phyloP scores from a whole-genome alignment of 2,888 invertebrate genomes.

The Aplocera efformata region DNA sequence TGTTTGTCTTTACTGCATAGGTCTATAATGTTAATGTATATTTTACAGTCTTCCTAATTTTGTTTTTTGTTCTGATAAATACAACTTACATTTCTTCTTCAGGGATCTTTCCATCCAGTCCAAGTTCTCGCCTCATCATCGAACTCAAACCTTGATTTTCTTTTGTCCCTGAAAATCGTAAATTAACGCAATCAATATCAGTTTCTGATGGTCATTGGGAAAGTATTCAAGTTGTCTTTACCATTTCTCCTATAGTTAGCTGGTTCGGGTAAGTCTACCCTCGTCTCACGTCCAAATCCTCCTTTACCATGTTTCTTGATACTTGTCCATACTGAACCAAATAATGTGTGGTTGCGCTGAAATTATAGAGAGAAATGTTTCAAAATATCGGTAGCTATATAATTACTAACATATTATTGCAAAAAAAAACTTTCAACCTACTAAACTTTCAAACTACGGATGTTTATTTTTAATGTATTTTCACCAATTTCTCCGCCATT shows the following conservation, averaged over 20 bases:
- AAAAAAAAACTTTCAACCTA: too few species aligned
- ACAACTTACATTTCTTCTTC: constrained; percentile 64
- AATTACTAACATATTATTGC: too few species aligned
- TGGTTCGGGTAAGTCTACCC: constrained; percentile 18
- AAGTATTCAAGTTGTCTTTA: neutral
- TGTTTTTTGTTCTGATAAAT: too few species aligned
- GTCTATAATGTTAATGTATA: too few species aligned
- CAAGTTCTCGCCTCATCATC: constrained; percentile 74
- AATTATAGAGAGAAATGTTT: too few species aligned
- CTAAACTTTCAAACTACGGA: too few species aligned
- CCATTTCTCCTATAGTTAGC: constrained; percentile 21
- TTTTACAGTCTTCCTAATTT: too few species aligned
- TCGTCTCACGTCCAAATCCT: constrained; percentile 47
- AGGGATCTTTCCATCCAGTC: constrained; percentile 70
- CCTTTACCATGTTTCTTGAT: constrained; percentile 86
- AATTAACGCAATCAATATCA: neutral
- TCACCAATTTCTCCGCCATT: too few species aligned
- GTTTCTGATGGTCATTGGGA: neutral
- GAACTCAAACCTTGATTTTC: constrained; percentile 53
- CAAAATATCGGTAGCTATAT: too few species aligned
- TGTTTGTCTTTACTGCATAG: too few species aligned
- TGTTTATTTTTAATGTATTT: too few species aligned
- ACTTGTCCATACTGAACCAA: constrained; percentile 97
- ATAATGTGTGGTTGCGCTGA: constrained; percentile 96
- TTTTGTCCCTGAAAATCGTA: constrained; percentile 41